phyloP scores from a whole-genome alignment of 2,888 invertebrate species.

The Drosophila crucigera region DNA sequence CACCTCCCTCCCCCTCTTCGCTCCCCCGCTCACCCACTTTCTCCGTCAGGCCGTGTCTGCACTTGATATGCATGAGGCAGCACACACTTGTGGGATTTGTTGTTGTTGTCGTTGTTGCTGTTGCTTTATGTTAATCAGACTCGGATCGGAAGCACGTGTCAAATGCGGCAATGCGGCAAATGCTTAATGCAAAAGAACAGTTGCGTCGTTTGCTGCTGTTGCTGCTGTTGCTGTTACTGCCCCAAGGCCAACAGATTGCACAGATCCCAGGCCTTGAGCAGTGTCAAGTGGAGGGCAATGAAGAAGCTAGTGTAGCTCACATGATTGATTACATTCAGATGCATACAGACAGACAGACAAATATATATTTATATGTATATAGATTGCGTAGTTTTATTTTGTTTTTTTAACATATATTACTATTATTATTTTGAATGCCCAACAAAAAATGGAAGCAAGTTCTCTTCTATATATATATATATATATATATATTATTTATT shows the following conservation, averaged over 20 bases:
- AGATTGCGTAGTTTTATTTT: constrained; percentile 13
- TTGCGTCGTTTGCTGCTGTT: constrained; percentile 30
- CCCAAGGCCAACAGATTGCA: constrained; percentile 47
- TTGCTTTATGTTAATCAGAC: constrained; percentile 62
- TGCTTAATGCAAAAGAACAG: constrained; percentile 57
- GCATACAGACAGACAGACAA: constrained; percentile 12
- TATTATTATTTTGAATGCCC: constrained; percentile 32
- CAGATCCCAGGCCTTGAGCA: constrained; percentile 15
- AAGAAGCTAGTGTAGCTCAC: constrained; percentile 30
- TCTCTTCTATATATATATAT: constrained; percentile 20
- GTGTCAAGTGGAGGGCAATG: constrained; percentile 6
- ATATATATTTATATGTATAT: constrained; percentile 20
- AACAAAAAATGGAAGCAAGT: constrained; percentile 73
- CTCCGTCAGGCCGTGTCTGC: constrained; percentile 9
- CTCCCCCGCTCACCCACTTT: too few relatives aligned
- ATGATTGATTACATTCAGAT: constrained; percentile 58
- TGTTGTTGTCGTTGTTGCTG: constrained; percentile 33
- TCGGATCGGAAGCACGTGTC: constrained; percentile 84
- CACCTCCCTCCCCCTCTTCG: neutral
- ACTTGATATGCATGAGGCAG: constrained; percentile 72
- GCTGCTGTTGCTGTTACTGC: constrained; percentile 5
- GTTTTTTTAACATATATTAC: neutral
- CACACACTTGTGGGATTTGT: constrained; percentile 78
- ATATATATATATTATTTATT: constrained; percentile 2
- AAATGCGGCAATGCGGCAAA: constrained; percentile 74